These are phyloP conservation scores for Odontesthes bonariensis DNA, from an alignment of 2,113 vertebrate species.

Conservation along the genomic window DNA sequence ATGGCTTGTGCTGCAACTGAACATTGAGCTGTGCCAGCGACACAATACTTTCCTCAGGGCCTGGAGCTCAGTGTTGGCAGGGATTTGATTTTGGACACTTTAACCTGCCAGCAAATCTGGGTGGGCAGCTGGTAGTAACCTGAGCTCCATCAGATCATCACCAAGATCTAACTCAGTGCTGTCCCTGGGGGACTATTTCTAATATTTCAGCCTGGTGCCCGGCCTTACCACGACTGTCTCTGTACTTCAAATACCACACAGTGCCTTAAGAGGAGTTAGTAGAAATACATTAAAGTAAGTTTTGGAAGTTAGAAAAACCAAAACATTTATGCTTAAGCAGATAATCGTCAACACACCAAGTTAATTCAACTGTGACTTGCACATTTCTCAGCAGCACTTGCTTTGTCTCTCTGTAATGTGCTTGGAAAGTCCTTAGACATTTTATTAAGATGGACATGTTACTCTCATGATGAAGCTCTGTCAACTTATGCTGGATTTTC, in stretches of 20 bases:
- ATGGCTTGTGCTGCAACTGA: conserved; percentile 64
- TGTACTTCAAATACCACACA: conserved; percentile 45
- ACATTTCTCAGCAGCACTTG: conserved; percentile 15
- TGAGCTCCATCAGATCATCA: conserved; percentile 60
- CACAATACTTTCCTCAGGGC: conserved; percentile 72
- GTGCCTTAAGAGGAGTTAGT: conserved; percentile 10
- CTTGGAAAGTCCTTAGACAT: conserved; percentile 13
- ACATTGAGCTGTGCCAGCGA: conserved; percentile 70
- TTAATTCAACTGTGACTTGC: conserved; percentile 7
- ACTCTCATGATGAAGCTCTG: conserved; percentile 26
- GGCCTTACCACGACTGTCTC: conserved; percentile 55
- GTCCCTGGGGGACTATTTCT: conserved; percentile 72
- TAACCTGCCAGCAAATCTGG: conserved; percentile 77
- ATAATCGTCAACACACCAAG: neutral
- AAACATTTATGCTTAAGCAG: conserved; percentile 13
- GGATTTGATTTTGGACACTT: conserved; percentile 71
- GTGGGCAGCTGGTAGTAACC: conserved; percentile 83
- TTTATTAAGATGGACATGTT: conserved; percentile 48
- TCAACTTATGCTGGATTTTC: conserved; percentile 14
- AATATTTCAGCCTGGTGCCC: conserved; percentile 68
- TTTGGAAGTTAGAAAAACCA: neutral
- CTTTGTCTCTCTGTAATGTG: conserved; percentile 12
- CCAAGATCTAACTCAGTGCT: conserved; percentile 76
- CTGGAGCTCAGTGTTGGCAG: conserved; percentile 78
- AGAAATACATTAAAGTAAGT: neutral